Percentiles rank a stretch among this genome's conserved stretches.
phyloP scores from a whole-genome alignment of 2,113 vertebrate species.

The Delphinus delphis region DNA sequence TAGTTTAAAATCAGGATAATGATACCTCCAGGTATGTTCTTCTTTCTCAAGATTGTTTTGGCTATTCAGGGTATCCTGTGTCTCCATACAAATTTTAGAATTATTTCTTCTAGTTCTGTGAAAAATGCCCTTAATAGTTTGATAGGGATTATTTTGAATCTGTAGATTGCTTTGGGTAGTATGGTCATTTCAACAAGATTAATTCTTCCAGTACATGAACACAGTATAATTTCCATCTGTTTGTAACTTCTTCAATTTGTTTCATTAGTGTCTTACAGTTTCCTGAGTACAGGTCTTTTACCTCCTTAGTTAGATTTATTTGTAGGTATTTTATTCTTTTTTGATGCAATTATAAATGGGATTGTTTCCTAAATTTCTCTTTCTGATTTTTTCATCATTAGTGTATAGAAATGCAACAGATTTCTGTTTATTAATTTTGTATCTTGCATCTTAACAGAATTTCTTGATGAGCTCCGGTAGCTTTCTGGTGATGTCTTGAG shows the following conservation, averaged over 20 bases:
- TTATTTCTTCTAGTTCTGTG: background rate
- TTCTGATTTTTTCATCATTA: background rate
- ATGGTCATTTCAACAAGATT: background rate
- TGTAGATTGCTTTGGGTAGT: background rate
- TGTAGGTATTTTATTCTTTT: background rate
- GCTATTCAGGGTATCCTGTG: background rate
- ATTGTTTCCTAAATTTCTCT: background rate
- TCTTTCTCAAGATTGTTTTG: background rate
- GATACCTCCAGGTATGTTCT: background rate
- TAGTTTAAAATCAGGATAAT: background rate
- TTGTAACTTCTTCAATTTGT: background rate
- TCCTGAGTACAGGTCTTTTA: background rate
- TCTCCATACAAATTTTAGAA: background rate
- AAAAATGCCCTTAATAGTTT: background rate
- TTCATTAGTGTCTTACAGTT: background rate
- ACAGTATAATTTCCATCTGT: background rate
- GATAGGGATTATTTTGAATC: background rate
- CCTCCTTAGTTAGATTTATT: background rate
- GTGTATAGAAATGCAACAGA: background rate
- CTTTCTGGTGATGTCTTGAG: background rate
- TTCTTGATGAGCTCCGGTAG: background rate
- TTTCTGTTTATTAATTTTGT: background rate
- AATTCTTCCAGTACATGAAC: background rate
- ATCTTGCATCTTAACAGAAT: background rate
- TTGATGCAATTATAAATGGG: background rate